Evolutionary conservation across 2,888 invertebrate species (phyloP).

Genomic region (Drosophila setosimentum): DNA sequence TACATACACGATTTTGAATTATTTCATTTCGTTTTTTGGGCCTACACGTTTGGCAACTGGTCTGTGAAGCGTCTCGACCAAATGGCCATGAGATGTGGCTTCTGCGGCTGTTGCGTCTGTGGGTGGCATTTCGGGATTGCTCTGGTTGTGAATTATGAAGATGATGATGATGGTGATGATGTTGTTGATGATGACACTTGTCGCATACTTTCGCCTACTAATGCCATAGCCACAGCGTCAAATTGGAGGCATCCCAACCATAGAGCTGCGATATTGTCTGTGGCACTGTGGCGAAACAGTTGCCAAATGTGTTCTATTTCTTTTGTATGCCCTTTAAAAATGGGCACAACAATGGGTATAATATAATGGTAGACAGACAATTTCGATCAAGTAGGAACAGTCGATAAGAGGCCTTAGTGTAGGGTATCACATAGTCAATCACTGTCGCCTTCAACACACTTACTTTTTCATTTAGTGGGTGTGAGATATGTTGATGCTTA

Average conservation of each 20-base stretch:
- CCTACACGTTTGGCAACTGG: conserved; percentile 61
- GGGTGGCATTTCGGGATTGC: conserved; percentile 68
- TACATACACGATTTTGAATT: conserved; percentile 58
- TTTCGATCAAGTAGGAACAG: not conserved
- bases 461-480: conserved; percentile 58
- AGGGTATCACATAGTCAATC: conserved; percentile 15
- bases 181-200: conserved; percentile 58
- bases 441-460: not conserved
- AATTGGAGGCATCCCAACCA: conserved; percentile 58
- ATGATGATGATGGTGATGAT: not conserved
- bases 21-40: conserved; percentile 40
- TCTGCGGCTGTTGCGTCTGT: conserved; percentile 23
- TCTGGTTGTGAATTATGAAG: conserved; percentile 7
- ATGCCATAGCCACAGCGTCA: conserved; percentile 54
- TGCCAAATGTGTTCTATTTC: conserved; percentile 55
- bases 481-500: conserved; percentile 71
- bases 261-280: conserved; percentile 38
- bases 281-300: conserved; percentile 28
- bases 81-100: conserved; percentile 26
- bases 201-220: conserved; percentile 55
- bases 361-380: not conserved
- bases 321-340: conserved; percentile 2
- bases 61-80: conserved; percentile 43
- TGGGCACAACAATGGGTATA: not conserved
- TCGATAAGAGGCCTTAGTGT: not conserved